A percentile compares a stretch with the other conserved stretches of the same genome.
Conservation (phyloP, 1,140 invertebrate species). For the Hestina assimilis region DNA sequence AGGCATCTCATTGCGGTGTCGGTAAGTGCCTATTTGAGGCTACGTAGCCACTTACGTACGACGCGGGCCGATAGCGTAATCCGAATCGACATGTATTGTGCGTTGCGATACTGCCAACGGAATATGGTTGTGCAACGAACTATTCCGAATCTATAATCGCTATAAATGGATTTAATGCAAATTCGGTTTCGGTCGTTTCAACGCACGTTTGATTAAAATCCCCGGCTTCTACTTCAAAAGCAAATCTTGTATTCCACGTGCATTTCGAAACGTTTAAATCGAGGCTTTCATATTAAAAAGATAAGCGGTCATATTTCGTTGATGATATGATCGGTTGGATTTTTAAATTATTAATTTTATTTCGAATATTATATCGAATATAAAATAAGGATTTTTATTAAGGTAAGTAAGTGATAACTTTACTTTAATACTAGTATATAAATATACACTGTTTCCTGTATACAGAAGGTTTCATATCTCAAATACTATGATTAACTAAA, state of each 20-base stretch:
- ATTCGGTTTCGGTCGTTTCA: constrained; percentile 37
- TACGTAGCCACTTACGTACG: constrained; percentile 65
- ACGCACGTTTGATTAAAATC: constrained; percentile 19
- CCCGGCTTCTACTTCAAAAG: background rate
- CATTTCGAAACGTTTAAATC: too few relatives aligned
- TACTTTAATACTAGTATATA: too few relatives aligned
- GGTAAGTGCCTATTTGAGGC: constrained; percentile 73
- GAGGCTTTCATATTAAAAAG: too few relatives aligned
- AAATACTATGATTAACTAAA: background rate
- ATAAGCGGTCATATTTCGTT: too few relatives aligned
- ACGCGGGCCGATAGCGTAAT: constrained; percentile 65
- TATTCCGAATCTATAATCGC: constrained; percentile 28
- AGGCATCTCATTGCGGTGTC: constrained; percentile 63
- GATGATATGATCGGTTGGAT: too few relatives aligned
- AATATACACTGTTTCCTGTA: too few relatives aligned
- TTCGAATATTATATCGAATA: too few relatives aligned
- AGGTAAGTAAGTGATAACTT: too few relatives aligned
- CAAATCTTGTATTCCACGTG: background rate
- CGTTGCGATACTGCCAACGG: constrained; percentile 51
- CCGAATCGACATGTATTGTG: constrained; percentile 67
- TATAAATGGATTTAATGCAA: constrained; percentile 65
- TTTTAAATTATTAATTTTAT: too few relatives aligned
- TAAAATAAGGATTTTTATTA: too few relatives aligned
- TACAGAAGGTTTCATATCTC: too few relatives aligned
- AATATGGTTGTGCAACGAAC: constrained; percentile 32